Evolutionary conservation across 2,113 vertebrate species (phyloP).

Genomic region (Mus musculus): GRCm39 chr12:68096501-68097000

Average conservation of each 20-base stretch:
- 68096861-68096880: neutral
- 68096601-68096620: conserved; percentile 70
- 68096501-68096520: conserved; percentile 56
- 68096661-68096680: conserved; percentile 61
- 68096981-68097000: neutral
- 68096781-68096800: conserved; percentile 18
- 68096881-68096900: neutral
- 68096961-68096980: neutral
- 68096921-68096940: neutral
- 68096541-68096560: conserved; percentile 67
- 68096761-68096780: neutral
- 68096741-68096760: neutral
- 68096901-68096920: neutral
- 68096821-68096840: neutral
- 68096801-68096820: neutral
- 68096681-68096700: conserved; percentile 61
- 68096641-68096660: conserved; percentile 59
- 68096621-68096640: conserved; percentile 59
- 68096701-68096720: conserved; percentile 51
- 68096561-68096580: conserved; percentile 77
- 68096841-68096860: neutral
- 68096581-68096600: conserved; percentile 74
- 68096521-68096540: conserved; percentile 72
- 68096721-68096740: conserved; percentile 43
- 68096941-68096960: neutral